Base-by-base conservation (phyloP, 2,113 vertebrate species). In the Taxidea taxus region DNA sequence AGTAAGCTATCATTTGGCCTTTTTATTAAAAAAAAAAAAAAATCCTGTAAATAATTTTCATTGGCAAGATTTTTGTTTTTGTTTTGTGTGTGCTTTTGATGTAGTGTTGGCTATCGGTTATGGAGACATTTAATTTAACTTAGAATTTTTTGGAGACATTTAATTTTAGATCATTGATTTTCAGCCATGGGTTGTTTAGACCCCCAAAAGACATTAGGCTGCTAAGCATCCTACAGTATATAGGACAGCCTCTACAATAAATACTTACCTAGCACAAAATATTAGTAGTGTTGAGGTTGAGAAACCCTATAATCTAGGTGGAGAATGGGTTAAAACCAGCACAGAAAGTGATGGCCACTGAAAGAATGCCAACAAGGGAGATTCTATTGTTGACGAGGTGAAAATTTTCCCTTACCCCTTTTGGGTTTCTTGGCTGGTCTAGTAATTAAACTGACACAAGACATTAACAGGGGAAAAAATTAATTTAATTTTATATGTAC, bases 131-230 rank as follows among this genome's bases (percentile, higher is more conserved):
- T 89, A 86, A 44, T 64, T 64, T 64, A 29, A 64, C n/a, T 34
- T n/a, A 34, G 1, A 18, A 4, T 9, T n/a, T 68, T n/a, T 68
- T 44, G 15, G 74, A 87, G 66, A 58, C 66, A 85, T 94, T 94
- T 89, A 86, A 44, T 64, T 96, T 94, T 92, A 87, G 13, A 44
- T 72, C 39, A n/a, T 60, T 86, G 75, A 80, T 96, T 97, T 51
- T 86, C 74, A 66, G 34, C 51, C 25, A 16, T 34, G 74, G 44
- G 23, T 87, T 87, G 78, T 87, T 93, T 87, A 75, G 25, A 42
- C 18, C 82, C 37, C 39, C 51, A 56, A 58, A 39, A 51, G 42
- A 80, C 47, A 87, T 56, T 37, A 72, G 77, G 54, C 34, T 81
- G 31, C 42, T 29, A n/a, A 62, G 58, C 34, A 80, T 37, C 74